Conservation (phyloP, 2,888 invertebrate species). For the Eustalomyia histrio region DNA sequence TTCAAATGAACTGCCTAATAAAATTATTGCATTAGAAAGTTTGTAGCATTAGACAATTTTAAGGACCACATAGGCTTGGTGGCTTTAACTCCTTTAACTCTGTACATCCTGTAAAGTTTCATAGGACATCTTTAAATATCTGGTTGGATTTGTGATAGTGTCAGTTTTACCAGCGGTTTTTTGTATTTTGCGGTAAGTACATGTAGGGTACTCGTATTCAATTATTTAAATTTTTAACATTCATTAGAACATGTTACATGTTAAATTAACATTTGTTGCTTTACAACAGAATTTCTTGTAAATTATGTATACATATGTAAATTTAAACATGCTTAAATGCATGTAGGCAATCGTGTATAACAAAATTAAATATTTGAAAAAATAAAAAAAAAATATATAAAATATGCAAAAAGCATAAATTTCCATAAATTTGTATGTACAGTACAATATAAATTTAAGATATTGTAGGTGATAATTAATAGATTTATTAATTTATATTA, state of each 20-base stretch:
- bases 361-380: slow-evolving; percentile 43
- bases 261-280: slow-evolving; percentile 31
- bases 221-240: slow-evolving; percentile 43
- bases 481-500: slow-evolving; percentile 44
- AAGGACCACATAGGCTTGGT: too few relatives aligned
- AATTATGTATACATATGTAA: slow-evolving; percentile 47
- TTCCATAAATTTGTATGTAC: background rate
- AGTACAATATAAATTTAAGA: slow-evolving; percentile 26
- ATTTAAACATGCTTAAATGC: slow-evolving; percentile 36
- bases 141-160: too few relatives aligned
- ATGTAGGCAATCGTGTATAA: slow-evolving; percentile 52
- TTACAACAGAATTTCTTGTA: slow-evolving; percentile 47
- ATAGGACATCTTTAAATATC: too few relatives aligned
- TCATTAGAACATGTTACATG: slow-evolving; percentile 11
- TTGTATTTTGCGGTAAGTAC: too few relatives aligned
- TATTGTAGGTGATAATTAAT: slow-evolving; percentile 56
- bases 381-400: background rate
- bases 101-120: too few relatives aligned
- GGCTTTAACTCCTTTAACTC: too few relatives aligned
- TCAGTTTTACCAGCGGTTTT: too few relatives aligned
- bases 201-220: too few relatives aligned
- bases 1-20: too few relatives aligned
- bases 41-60: too few relatives aligned
- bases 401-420: background rate
- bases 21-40: too few relatives aligned